Evolutionary conservation across 2,113 vertebrate species (phyloP), one percentile per base, ranked within the genome.

Genomic region (Peromyscus maniculatus): DNA sequence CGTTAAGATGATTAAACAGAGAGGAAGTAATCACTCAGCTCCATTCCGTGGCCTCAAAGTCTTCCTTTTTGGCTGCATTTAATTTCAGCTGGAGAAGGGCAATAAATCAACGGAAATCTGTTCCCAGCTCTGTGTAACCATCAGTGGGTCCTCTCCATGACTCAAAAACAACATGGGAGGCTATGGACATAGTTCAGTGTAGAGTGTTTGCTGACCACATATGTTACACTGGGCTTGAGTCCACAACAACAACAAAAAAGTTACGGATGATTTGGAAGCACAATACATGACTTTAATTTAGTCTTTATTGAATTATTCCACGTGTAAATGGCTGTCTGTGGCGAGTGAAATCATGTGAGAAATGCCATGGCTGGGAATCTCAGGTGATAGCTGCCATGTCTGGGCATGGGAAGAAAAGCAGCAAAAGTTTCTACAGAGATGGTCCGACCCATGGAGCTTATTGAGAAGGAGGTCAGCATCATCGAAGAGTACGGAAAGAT

Each of bases 281-380:
- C 39, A 87, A 39, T 39, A 46, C 6, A 19, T 57, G 39, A 49
- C 15, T 67, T 93, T 71, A 93, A 93, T 24, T 93, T 43, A 43
- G 16, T 77, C 82, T 84, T 94, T 66, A 71, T 87, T 91, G 62
- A n/a, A 93, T 91, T 93, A 91, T 57, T 78, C 49, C 83, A 79
- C 28, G 43, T 28, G 12, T 57, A 67, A 69, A 1, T n/a, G 49
- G 39, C 11, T 92, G 15, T 94, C 11, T 92, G 19, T 93, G n/a
- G 28, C 39, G 6, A 43, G 52, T 93, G 62, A 77, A 88, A 66
- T 46, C 67, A 78, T 59, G 4, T 87, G 28, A 77, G 24, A 28
- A 31, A 39, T 5, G 21, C 12, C 74, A 77, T 36, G 87, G 39
- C 24, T 46, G 49, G 67, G 36, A 55, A 93, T 77, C 90, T 59